phyloP scores from a whole-genome alignment of 2,113 vertebrate species.

The Petaurus breviceps region DNA sequence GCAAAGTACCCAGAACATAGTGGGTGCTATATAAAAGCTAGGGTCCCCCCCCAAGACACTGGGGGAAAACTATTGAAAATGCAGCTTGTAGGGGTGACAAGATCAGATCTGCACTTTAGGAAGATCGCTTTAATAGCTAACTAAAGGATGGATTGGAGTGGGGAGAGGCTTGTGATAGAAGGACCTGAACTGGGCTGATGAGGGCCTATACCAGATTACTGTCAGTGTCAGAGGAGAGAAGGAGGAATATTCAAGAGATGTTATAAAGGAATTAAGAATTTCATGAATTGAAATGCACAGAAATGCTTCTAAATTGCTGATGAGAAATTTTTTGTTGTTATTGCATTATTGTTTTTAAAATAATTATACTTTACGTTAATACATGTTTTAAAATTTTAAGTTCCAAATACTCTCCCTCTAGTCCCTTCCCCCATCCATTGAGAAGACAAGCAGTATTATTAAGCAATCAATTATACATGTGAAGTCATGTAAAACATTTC shows the following conservation, averaged over 20 bases:
- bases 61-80: too few relatives aligned
- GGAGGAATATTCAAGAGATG: not conserved
- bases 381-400: not conserved
- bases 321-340: not conserved
- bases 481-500: not conserved
- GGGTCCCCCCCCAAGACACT: too few relatives aligned
- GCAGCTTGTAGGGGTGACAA: too few relatives aligned
- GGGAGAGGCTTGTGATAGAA: too few relatives aligned
- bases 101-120: too few relatives aligned
- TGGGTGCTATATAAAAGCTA: too few relatives aligned
- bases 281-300: too few relatives aligned
- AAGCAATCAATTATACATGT: not conserved
- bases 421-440: not conserved
- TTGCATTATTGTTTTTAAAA: not conserved
- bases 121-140: too few relatives aligned
- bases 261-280: not conserved
- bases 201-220: too few relatives aligned
- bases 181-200: too few relatives aligned
- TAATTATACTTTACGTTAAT: not conserved
- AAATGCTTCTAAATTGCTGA: not conserved
- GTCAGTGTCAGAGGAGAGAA: not conserved
- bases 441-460: not conserved
- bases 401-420: not conserved
- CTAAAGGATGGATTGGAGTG: too few relatives aligned
- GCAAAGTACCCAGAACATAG: too few relatives aligned